Evolutionary conservation across 2,797 vertebrate species (phyloP).

Genomic region (Pipistrellus kuhlii): DNA sequence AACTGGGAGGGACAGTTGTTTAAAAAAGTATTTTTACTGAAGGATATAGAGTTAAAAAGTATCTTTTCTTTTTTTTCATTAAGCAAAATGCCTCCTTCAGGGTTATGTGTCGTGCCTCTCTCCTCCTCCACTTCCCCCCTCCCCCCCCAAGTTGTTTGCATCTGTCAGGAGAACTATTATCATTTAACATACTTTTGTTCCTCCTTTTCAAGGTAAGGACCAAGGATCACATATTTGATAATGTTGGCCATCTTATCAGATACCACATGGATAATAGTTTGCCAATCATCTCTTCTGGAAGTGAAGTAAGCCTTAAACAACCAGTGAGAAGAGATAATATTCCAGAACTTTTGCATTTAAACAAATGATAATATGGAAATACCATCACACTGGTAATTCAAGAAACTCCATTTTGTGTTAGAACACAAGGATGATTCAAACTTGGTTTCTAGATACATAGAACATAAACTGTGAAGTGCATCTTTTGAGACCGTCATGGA

Average conservation of each 20-base stretch:
- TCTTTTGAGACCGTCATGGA: slow-evolving; percentile 79
- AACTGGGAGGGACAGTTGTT: background rate
- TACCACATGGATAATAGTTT: slow-evolving; percentile 95
- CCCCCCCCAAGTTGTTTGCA: background rate
- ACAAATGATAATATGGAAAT: slow-evolving; percentile 80
- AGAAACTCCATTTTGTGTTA: slow-evolving; percentile 56
- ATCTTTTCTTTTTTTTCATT: background rate
- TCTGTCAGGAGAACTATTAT: slow-evolving; percentile 13
- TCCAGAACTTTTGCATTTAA: slow-evolving; percentile 76
- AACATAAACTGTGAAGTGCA: slow-evolving; percentile 74
- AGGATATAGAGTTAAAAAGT: background rate
- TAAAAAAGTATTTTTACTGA: background rate
- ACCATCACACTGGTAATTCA: slow-evolving; percentile 37
- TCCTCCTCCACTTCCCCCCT: rapidly evolving
- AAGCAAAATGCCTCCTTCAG: background rate
- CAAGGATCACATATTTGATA: slow-evolving; percentile 93
- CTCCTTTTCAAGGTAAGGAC: slow-evolving; percentile 92
- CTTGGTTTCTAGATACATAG: slow-evolving; percentile 67
- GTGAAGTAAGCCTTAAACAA: slow-evolving; percentile 93
- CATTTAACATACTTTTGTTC: slow-evolving; percentile 69
- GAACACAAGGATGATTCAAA: slow-evolving; percentile 30
- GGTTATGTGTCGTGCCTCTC: background rate
- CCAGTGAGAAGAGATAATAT: slow-evolving; percentile 88
- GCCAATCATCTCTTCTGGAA: slow-evolving; percentile 94
- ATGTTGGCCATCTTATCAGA: slow-evolving; percentile 93